phyloP scores from a whole-genome alignment of 2,113 vertebrate species.

The Ceyx margarethae region DNA sequence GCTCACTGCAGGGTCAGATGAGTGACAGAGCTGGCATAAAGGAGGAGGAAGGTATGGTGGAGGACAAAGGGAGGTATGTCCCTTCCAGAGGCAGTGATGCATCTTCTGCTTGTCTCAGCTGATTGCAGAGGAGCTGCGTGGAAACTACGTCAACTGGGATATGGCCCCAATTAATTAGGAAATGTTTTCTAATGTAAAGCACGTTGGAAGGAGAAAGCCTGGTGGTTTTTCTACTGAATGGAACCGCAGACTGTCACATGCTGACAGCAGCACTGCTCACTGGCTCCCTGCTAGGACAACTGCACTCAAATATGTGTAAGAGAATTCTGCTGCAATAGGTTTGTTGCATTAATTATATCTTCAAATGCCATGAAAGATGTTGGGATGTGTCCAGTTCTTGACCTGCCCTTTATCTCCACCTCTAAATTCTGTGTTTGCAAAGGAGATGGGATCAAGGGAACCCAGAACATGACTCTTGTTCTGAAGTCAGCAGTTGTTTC shows the following conservation, averaged over 20 bases:
- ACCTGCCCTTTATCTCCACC: neutral
- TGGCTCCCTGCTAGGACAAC: neutral
- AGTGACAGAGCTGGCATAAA: neutral
- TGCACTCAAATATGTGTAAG: neutral
- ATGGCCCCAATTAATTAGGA: neutral
- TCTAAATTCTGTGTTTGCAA: neutral
- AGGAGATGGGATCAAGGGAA: neutral
- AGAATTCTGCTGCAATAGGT: neutral
- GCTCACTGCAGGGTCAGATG: neutral
- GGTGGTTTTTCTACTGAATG: neutral
- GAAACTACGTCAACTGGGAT: neutral
- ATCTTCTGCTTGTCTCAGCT: neutral
- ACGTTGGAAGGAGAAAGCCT: neutral
- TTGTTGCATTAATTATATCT: neutral
- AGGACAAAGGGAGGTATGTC: neutral
- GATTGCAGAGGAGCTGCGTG: neutral
- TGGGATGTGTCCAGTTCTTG: neutral
- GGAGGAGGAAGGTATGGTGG: neutral
- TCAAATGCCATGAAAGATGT: neutral
- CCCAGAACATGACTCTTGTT: neutral
- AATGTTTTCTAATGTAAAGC: neutral
- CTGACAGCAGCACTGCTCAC: neutral
- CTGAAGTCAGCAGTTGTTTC: neutral
- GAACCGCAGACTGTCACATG: rapidly evolving
- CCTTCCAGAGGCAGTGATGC: neutral